Base-by-base conservation (phyloP, 2,888 invertebrate genomes). In the Xylophagus ater region DNA sequence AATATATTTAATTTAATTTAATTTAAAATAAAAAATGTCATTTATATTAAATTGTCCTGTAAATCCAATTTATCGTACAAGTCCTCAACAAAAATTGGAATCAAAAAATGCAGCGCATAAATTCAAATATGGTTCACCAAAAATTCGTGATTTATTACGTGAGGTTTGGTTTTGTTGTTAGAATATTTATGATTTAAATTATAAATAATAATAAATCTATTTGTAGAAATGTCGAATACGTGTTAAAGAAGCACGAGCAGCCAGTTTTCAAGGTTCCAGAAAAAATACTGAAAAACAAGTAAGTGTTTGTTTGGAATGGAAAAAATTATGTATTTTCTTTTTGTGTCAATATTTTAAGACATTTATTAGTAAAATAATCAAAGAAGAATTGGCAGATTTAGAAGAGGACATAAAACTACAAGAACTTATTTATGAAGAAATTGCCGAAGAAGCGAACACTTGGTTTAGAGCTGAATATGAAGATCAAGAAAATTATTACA, bases 141-240 rank as follows among this genome's bases (percentile, higher is more conserved):
- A 57, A 25, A 31, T 62, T 20, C 47, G 59, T 0, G 60, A 62
- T 19, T n/a, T 59, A 20, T 40, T 62, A 7, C 52, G 62, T 6
- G 54, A 60, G 51, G 62, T 59, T 45, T 41, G 37, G 14, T 12
- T 32, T 39, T 10, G 5, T n/a, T n/a, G n/a, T n/a, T n/a, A n/a
- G n/a, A 4, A 15, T 34, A 9, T 4, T 10, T 25, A n/a, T 3
- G 12, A 32, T 18, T 8, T 7, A 4, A 20, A n/a, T n/a, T n/a
- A n/a, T n/a, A n/a, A n/a, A n/a, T n/a, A n/a, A n/a, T n/a, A n/a
- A n/a, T 29, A 7, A 13, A 25, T 25, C 20, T 35, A n/a, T 14
- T 21, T 15, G 20, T 15, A 62, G 62, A 61, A 61, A 54, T 62
- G 58, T 41, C 53, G 57, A 31, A 39, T 53, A 19, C 58, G 60